Evolutionary conservation across 2,113 vertebrate genomes (phyloP).

Genomic region (rabbit (Oryctolagus cuniculus)): DNA sequence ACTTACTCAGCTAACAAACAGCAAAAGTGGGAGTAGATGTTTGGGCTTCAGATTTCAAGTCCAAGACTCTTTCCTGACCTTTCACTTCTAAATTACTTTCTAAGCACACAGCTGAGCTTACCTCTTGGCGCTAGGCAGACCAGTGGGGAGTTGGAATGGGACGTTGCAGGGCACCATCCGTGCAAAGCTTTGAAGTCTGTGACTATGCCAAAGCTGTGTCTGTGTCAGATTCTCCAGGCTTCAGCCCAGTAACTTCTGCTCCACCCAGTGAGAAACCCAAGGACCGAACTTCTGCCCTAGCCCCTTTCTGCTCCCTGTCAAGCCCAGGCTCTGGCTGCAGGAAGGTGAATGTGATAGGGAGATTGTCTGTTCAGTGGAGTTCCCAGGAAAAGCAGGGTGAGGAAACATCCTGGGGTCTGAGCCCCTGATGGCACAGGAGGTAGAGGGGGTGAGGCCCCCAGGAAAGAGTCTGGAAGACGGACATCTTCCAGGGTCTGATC

Average conservation of each 20-base stretch:
- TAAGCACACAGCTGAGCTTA: neutral
- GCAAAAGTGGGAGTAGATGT: neutral
- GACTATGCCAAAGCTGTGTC: neutral
- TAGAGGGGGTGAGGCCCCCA: no score
- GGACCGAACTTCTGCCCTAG: neutral
- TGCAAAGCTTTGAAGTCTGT: neutral
- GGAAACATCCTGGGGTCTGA: neutral
- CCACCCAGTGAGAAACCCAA: neutral
- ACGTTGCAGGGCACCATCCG: rapidly evolving
- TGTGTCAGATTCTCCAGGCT: neutral
- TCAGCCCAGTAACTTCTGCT: neutral
- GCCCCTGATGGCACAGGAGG: neutral
- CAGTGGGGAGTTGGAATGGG: neutral
- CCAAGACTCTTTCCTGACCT: neutral
- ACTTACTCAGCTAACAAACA: neutral
- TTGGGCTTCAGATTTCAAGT: neutral
- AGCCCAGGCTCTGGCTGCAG: neutral
- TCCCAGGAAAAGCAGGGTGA: neutral
- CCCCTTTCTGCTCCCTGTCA: neutral
- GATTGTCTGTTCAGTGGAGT: neutral
- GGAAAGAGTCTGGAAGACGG: neutral
- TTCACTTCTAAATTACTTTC: neutral
- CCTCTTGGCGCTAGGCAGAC: neutral
- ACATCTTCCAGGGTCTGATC: neutral
- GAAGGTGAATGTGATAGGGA: neutral